Percentiles rank a stretch among this genome's conserved stretches.
These are phyloP conservation scores for Rhamnusium bicolor DNA, from an alignment of 2,888 invertebrate genomes.

Conservation along the genomic window DNA sequence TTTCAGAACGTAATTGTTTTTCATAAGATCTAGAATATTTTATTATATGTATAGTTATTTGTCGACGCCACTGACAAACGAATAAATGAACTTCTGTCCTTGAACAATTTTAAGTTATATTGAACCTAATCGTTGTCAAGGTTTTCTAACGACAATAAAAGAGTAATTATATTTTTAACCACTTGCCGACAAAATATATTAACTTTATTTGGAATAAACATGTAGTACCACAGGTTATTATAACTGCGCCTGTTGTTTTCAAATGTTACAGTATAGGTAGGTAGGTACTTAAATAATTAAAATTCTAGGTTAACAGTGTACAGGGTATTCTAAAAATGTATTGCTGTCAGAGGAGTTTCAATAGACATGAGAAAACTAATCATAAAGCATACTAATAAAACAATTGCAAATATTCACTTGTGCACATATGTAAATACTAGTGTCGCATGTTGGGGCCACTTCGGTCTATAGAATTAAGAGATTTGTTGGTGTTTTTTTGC, in stretches of 20 bases:
- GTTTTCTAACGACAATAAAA: not conserved
- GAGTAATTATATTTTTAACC: not conserved
- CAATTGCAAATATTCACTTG: no score
- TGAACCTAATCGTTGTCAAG: not conserved
- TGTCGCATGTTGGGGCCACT: no score
- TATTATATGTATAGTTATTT: no score
- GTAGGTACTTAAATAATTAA: not conserved
- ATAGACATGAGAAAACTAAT: no score
- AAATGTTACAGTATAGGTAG: no score
- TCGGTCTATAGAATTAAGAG: no score
- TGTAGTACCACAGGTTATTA: not conserved
- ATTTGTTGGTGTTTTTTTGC: no score
- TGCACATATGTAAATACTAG: no score
- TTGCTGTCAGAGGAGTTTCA: not conserved
- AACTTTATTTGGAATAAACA: not conserved
- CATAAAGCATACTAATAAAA: no score
- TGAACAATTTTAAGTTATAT: not conserved
- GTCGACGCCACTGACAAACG: not conserved
- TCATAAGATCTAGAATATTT: no score
- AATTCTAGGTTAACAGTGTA: not conserved
- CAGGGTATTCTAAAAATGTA: not conserved
- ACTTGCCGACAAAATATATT: not conserved
- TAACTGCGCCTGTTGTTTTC: no score
- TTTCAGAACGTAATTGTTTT: no score
- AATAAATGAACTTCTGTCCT: not conserved